Conservation (phyloP, 2,113 vertebrate species). For the Cyanocitta stelleri region DNA sequence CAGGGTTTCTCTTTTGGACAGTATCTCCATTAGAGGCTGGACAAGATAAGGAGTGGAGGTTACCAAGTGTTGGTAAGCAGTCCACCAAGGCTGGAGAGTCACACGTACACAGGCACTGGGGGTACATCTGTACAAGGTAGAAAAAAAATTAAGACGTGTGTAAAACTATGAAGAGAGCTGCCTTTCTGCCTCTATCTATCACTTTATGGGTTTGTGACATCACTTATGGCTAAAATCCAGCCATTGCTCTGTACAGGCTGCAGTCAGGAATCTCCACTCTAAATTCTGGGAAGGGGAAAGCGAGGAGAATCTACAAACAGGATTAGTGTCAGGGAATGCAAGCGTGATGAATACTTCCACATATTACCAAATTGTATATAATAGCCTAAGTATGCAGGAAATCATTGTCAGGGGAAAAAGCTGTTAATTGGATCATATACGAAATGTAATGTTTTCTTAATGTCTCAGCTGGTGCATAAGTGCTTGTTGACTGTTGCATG, state of each 20-base stretch:
- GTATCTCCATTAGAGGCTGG: background rate
- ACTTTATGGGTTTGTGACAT: background rate
- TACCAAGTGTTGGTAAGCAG: background rate
- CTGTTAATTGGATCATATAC: conserved; percentile 34
- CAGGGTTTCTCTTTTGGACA: background rate
- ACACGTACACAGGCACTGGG: background rate
- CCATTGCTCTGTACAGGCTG: background rate
- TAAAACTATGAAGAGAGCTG: background rate
- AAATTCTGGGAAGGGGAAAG: background rate
- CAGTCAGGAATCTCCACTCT: background rate
- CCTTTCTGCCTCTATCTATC: background rate
- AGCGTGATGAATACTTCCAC: conserved; percentile 6
- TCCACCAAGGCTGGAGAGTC: background rate
- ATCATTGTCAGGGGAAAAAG: background rate
- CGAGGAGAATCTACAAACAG: conserved; percentile 47
- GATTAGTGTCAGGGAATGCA: conserved; percentile 35
- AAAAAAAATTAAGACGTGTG: background rate
- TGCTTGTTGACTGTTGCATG: background rate
- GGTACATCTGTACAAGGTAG: background rate
- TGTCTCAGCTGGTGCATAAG: background rate
- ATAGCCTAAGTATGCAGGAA: conserved; percentile 23
- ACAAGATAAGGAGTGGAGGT: background rate
- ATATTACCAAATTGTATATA: conserved; percentile 1
- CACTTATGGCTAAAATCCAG: background rate
- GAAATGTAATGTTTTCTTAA: conserved; percentile 6